Evolutionary conservation across 2,888 invertebrate genomes (phyloP).

Genomic region (Cataglyphis rosenhaueri): DNA sequence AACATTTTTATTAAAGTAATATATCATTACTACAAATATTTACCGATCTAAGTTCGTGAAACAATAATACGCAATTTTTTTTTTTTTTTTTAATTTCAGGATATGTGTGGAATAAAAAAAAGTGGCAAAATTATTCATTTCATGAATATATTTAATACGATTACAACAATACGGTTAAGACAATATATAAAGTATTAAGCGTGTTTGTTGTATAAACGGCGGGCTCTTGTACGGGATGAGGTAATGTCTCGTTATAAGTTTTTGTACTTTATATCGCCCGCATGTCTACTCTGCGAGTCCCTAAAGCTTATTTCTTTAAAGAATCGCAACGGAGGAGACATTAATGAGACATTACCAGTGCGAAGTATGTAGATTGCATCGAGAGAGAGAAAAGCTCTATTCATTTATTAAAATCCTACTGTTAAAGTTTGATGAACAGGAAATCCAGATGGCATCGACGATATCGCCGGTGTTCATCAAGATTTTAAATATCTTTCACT

Average conservation of each 20-base stretch:
- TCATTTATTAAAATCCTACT: background rate
- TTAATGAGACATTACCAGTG: slow-evolving; percentile 40
- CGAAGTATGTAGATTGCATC: slow-evolving; percentile 25
- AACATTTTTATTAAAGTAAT: background rate
- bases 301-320: slow-evolving; percentile 73
- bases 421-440: background rate
- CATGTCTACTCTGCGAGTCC: slow-evolving; percentile 75
- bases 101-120: background rate
- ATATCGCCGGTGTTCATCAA: background rate
- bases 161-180: slow-evolving; percentile 58
- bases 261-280: slow-evolving; percentile 27
- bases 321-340: slow-evolving; percentile 76
- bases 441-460: background rate
- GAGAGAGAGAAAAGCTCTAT: background rate
- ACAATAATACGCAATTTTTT: slow-evolving; percentile 4
- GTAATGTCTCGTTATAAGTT: slow-evolving; percentile 35
- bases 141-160: slow-evolving; percentile 53
- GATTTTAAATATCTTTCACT: background rate
- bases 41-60: slow-evolving; percentile 1
- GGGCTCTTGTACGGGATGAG: background rate
- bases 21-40: slow-evolving; percentile 22
- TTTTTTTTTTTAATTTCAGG: background rate
- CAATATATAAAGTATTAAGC: slow-evolving; percentile 46
- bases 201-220: slow-evolving; percentile 38
- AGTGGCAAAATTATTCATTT: slow-evolving; percentile 2